Base-by-base conservation (phyloP, 2,797 vertebrate species). In the Percopsis omiscomaycus region DNA sequence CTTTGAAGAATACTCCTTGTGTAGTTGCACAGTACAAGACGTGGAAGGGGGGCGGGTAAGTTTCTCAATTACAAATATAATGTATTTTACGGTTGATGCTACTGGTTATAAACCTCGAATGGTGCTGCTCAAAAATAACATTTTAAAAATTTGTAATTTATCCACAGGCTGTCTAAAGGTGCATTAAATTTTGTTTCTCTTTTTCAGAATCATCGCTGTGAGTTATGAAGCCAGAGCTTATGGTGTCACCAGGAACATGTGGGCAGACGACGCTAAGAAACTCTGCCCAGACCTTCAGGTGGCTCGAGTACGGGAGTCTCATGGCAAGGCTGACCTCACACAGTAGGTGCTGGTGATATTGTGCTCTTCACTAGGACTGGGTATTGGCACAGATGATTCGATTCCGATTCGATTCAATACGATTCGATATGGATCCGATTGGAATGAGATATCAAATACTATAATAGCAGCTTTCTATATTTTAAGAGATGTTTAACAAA, bases 221-320 rank as follows among this genome's bases (percentile, higher is more conserved):
- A 97, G 96, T 89, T 98, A 98, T 29, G 96, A 98, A 85, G 96
- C 96, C 50, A 92, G 96, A 58, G 95, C 95, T 22, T 93, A 94
- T 37, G 96, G 96, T 1, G 94, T 98, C 61, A 92, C 92, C 74
- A 95, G 92, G 75, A 94, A 92, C 75, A 98, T 98, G 96, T 95
- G 93, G 92, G 96, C 95, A 14, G 85, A 94, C 4, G 96, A 98
- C 66, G 96, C 96, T 51, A 95, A 94, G 84, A 94, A 93, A 69
- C 88, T 95, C 65, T 98, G 96, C 61, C 91, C 94, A 0, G 92
- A 95, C 61, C 94, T 98, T 68, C 90, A 92, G 55, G 90, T 98
- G 74, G 95, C 93, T 28, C 91, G 96, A 60, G 95, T 98, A 64
- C 93, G 89, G 0, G 95, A 97, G 88, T 90, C 93, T 44, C 95